phyloP scores from a whole-genome alignment of 1,140 invertebrate species.

The Trichonephila inaurata region DNA sequence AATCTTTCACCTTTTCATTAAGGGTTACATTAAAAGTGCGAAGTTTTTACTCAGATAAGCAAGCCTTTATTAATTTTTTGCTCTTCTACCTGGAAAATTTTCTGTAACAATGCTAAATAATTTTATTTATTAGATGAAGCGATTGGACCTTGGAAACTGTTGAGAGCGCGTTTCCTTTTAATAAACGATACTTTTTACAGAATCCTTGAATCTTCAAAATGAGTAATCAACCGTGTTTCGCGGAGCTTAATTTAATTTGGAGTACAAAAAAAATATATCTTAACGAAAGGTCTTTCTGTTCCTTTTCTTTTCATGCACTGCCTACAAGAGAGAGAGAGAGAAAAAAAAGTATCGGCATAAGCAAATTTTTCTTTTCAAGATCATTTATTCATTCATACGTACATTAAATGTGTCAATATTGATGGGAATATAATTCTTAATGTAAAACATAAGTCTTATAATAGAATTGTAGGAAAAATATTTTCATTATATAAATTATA shows the following conservation, averaged over 20 bases:
- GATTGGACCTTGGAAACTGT: neutral
- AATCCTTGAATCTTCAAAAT: neutral
- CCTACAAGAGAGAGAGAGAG: too few species aligned
- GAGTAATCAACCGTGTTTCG: neutral
- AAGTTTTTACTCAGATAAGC: neutral
- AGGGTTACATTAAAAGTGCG: neutral
- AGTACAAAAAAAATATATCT: neutral
- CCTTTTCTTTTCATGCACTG: too few species aligned
- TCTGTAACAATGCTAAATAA: neutral
- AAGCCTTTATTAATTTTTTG: neutral
- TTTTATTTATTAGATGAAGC: neutral
- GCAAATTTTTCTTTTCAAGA: too few species aligned
- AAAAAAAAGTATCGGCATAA: too few species aligned
- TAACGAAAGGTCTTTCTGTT: too few species aligned
- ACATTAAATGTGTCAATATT: too few species aligned
- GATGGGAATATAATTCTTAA: too few species aligned
- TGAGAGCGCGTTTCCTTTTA: neutral
- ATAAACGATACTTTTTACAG: neutral
- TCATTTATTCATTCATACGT: too few species aligned
- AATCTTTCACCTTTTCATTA: neutral
- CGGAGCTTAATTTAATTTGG: neutral
- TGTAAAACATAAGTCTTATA: too few species aligned
- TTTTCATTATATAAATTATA: too few species aligned
- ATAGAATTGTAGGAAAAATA: too few species aligned
- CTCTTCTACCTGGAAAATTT: neutral